Percentiles rank a stretch among this genome's conserved stretches.
Conservation (phyloP, 2,113 vertebrate species). For the Oreochromis niloticus region DNA sequence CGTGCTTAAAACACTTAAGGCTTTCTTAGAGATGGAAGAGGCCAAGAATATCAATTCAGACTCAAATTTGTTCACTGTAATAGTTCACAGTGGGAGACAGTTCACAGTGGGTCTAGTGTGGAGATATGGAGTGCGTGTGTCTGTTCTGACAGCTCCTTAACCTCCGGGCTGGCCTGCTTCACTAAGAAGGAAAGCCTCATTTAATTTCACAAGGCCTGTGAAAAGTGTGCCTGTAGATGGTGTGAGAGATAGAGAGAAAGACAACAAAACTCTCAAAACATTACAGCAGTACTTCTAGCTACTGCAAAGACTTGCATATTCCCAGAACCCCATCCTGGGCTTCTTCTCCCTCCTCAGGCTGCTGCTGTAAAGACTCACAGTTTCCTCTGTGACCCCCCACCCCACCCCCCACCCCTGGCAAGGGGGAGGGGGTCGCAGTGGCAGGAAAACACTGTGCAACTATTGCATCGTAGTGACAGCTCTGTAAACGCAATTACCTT, state of each 20-base stretch:
- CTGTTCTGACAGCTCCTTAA: conserved; percentile 27
- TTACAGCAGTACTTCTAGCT: not conserved
- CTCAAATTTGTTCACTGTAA: conserved; percentile 12
- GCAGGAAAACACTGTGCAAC: conserved; percentile 17
- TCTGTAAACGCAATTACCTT: not conserved
- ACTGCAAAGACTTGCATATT: conserved; percentile 26
- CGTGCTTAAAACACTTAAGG: not conserved
- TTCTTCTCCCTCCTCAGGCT: conserved; percentile 1
- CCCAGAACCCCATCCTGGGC: not conserved
- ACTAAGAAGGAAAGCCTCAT: not conserved
- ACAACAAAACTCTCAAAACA: not conserved
- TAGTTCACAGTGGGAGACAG: conserved; percentile 14
- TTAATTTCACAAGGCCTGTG: not conserved
- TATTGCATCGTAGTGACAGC: not conserved
- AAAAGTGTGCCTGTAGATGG: not conserved
- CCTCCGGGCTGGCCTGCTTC: not conserved
- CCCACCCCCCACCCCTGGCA: not conserved
- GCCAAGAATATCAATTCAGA: not conserved
- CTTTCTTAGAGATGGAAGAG: not conserved
- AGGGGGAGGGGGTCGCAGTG: not conserved
- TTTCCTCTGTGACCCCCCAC: not conserved
- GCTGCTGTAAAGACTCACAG: conserved; percentile 1
- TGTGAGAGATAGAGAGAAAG: not conserved
- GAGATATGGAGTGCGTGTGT: not conserved
- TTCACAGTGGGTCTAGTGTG: not conserved